Conservation (phyloP, 2,888 invertebrate genomes). For the Dastarcus helophoroides region DNA sequence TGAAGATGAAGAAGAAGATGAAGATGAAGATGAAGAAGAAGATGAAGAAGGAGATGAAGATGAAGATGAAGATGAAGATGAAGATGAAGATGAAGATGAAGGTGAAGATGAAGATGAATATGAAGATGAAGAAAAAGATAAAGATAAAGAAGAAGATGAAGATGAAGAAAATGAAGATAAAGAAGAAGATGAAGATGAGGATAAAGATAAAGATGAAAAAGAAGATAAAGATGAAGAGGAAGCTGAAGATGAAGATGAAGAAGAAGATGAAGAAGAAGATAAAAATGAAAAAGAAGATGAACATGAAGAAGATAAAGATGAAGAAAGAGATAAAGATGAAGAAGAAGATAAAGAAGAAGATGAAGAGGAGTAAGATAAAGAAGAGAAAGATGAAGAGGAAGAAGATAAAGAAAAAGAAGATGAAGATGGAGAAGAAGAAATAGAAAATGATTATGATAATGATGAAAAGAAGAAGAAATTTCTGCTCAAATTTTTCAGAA, state of each 20-base stretch:
- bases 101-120: slow-evolving; percentile 1
- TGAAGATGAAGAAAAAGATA: slow-evolving; percentile 1
- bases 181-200: slow-evolving; percentile 1
- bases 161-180: slow-evolving; percentile 3
- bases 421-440: too few species aligned
- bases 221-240: background rate
- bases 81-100: slow-evolving; percentile 2
- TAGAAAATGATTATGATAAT: too few species aligned
- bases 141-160: slow-evolving; percentile 1
- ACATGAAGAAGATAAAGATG: too few species aligned
- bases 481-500: too few species aligned
- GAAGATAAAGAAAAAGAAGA: too few species aligned
- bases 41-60: slow-evolving; percentile 2
- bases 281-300: too few species aligned
- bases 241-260: slow-evolving; percentile 1
- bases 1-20: slow-evolving; percentile 2
- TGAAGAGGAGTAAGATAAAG: too few species aligned
- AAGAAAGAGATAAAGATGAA: slow-evolving; percentile 1
- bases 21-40: slow-evolving; percentile 2
- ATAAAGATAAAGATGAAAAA: slow-evolving; percentile 2
- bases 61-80: slow-evolving; percentile 2
- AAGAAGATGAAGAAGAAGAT: too few species aligned
- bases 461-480: too few species aligned
- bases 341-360: background rate
- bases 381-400: too few species aligned